Conservation (phyloP, 2,113 vertebrate species). For the Stegostoma tigrinum region DNA sequence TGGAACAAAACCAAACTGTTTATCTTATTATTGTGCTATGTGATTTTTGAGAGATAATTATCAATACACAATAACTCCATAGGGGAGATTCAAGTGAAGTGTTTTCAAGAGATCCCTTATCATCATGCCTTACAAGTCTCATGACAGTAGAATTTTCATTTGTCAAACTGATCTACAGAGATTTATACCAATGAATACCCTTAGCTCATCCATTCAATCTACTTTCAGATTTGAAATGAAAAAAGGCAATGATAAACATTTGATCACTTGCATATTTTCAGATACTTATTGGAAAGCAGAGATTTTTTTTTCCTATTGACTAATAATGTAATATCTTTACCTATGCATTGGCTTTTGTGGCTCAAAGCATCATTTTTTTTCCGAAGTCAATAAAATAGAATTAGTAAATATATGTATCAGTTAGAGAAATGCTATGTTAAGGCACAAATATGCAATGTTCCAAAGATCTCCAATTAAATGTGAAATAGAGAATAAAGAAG, state of each 20-base stretch:
- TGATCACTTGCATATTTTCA: background rate
- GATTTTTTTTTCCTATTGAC: background rate
- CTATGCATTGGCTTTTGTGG: background rate
- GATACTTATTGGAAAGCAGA: background rate
- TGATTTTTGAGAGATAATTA: background rate
- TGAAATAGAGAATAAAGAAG: background rate
- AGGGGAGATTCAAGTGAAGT: background rate
- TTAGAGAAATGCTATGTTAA: background rate
- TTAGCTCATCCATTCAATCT: background rate
- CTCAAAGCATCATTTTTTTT: background rate
- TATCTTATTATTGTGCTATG: background rate
- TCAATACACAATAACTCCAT: background rate
- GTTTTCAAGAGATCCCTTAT: background rate
- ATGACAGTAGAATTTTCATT: background rate
- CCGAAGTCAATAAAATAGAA: background rate
- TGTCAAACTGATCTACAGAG: background rate
- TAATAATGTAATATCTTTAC: background rate
- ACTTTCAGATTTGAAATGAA: background rate
- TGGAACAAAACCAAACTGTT: background rate
- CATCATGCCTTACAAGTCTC: background rate
- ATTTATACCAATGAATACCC: background rate
- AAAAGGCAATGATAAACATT: background rate
- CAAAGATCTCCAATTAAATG: background rate
- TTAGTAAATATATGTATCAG: background rate
- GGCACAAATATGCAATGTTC: background rate